Evolutionary conservation across 2,888 invertebrate species (phyloP), one percentile per base, ranked within the genome.

Genomic region (Rugalucina vietnamica): DNA sequence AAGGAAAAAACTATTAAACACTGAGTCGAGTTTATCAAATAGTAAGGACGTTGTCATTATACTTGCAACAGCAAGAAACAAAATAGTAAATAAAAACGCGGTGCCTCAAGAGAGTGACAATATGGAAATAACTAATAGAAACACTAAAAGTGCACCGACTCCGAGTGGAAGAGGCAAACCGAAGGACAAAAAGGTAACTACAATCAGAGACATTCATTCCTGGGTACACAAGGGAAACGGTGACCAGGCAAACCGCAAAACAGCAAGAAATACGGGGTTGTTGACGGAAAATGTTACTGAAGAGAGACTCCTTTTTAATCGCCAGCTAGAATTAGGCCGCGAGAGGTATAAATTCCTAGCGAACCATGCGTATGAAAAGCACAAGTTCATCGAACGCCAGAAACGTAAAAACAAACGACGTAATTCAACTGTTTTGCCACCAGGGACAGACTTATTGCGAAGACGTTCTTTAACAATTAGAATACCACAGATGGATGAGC

Each of bases 271-370:
- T 83, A 90, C 91, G 0, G 93, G 93, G 4, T 90, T 90, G 71
- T 87, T 93, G 12, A 87, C 91, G 14, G 93, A 93, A 82, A 94
- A 93, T 79, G 92, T 94, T 5, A 94, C 94, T 0, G 94, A 94
- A 79, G 92, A 93, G 49, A 83, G 93, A 37, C 88, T 94, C 90
- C 84, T 93, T 8, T 91, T 90, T 37, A 78, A 92, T 4, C 90
- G 91, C 79, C 84, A 93, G 65, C 86, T 91, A 84, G 94, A 94
- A 57, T 88, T 94, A 14, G 93, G 93, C n/a, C 91, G 92, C 29
- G 93, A 93, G 86, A 80, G 94, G 24, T 93, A 93, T 85, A 93
- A 93, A 75, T 93, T 93, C 77, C 84, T 93, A 21, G 71, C 90
- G 1, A 90, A 91, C 43, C 91, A 85, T 73, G 88, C 88, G 8